Evolutionary conservation across 2,888 invertebrate species (phyloP), one percentile per base, ranked within the genome.

Genomic region (Nasonovia ribisnigri): DNA sequence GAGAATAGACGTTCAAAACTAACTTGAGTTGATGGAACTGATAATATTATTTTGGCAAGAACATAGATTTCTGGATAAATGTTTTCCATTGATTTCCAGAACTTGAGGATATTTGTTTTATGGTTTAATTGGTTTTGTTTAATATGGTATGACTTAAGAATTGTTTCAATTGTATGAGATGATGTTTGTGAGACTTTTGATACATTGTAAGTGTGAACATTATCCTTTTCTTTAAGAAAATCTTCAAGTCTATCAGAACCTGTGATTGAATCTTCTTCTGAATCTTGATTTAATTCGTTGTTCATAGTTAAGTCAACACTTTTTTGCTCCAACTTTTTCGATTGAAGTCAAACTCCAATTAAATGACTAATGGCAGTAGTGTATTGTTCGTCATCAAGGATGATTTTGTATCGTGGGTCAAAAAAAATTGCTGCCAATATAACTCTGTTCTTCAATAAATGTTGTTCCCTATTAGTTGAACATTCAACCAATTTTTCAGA

Each of bases 401-500:
- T n/a, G n/a, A n/a, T 67, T 67, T 67, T n/a, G 67, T 67, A 67
- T 67, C 16, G 16, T n/a, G n/a, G n/a, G 5, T 67, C n/a, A 13
- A n/a, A 67, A 16, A 67, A 67, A 67, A n/a, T 67, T n/a, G 67
- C n/a, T 67, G 67, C 67, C 5, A 67, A 67, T n/a, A 48, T 29
- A 86, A 86, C 46, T n/a, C 29, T 29, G 13, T 86, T 86, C 29
- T 86, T 48, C 86, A 86, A 48, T 46, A 86, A 46, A 86, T 86
- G 46, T 46, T 29, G 11, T 86, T 86, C 86, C 48, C 48, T 46
- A 86, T n/a, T 86, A 86, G 46, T 86, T 86, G 48, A 86, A 86
- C 46, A 86, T 86, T 86, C 46, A 86, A 86, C 86, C 29, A 86
- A 29, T 48, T 86, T 86, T 86, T 48, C 16, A 67, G n/a, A n/a